These are phyloP conservation scores for Neoniphon sammara DNA, from an alignment of 2,797 vertebrate species.

Conservation along the genomic window DNA sequence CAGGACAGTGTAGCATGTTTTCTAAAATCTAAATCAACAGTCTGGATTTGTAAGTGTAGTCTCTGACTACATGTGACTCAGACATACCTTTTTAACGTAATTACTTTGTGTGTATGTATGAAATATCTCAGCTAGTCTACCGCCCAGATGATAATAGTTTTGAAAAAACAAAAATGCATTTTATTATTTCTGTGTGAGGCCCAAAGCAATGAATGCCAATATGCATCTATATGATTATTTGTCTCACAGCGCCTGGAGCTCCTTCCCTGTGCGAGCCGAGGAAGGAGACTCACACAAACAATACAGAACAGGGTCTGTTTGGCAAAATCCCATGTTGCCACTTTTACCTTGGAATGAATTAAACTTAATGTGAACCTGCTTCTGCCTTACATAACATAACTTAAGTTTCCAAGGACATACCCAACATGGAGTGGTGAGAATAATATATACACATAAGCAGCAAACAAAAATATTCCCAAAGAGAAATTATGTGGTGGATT, in stretches of 20 bases:
- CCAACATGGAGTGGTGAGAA: conserved; percentile 2
- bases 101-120: neutral
- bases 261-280: no score
- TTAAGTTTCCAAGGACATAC: conserved; percentile 24
- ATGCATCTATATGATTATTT: neutral
- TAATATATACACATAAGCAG: neutral
- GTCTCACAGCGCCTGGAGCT: neutral
- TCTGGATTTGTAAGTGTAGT: neutral
- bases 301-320: neutral
- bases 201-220: neutral
- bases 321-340: neutral
- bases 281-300: neutral
- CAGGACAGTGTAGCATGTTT: neutral
- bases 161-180: neutral
- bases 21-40: neutral
- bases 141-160: neutral
- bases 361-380: conserved; percentile 28
- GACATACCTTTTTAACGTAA: neutral
- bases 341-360: conserved; percentile 11
- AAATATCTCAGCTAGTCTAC: neutral
- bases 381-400: conserved; percentile 1
- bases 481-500: conserved; percentile 2
- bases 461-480: conserved; percentile 13
- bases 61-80: neutral
- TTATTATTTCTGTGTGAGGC: neutral